phyloP scores from a whole-genome alignment of 2,113 vertebrate species.

The Oncorhynchus gorbuscha region DNA sequence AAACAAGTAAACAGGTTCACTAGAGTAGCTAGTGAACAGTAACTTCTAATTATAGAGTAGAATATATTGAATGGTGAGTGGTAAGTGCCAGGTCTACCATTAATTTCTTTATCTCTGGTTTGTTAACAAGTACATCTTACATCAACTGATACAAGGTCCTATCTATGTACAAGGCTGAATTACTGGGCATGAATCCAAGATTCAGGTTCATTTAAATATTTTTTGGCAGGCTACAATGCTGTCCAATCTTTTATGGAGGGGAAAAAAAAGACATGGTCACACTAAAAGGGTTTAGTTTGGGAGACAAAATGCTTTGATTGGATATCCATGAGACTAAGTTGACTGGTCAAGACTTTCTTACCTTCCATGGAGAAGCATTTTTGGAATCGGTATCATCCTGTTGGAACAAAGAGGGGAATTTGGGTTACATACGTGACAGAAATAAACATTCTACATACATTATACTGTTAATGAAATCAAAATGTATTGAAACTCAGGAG shows the following conservation, averaged over 20 bases:
- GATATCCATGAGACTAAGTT: background rate
- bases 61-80: too few relatives aligned
- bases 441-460: too few relatives aligned
- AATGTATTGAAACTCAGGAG: background rate
- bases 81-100: background rate
- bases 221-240: background rate
- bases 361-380: constrained; percentile 96
- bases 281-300: background rate
- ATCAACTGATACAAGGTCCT: background rate
- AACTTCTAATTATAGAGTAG: too few relatives aligned
- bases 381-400: constrained; percentile 93
- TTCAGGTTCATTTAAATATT: constrained; percentile 12
- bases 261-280: constrained; percentile 14
- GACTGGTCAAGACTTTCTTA: constrained; percentile 47
- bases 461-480: too few relatives aligned
- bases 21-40: too few relatives aligned
- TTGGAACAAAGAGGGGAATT: constrained; percentile 21
- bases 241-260: constrained; percentile 4
- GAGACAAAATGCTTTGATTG: background rate
- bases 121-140: background rate
- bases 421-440: background rate
- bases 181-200: constrained; percentile 3
- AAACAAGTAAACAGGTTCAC: too few relatives aligned
- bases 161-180: background rate
- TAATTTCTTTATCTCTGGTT: background rate